Evolutionary conservation across 2,888 invertebrate species (phyloP).

Genomic region (Hirtodrosophila cameraria): DNA sequence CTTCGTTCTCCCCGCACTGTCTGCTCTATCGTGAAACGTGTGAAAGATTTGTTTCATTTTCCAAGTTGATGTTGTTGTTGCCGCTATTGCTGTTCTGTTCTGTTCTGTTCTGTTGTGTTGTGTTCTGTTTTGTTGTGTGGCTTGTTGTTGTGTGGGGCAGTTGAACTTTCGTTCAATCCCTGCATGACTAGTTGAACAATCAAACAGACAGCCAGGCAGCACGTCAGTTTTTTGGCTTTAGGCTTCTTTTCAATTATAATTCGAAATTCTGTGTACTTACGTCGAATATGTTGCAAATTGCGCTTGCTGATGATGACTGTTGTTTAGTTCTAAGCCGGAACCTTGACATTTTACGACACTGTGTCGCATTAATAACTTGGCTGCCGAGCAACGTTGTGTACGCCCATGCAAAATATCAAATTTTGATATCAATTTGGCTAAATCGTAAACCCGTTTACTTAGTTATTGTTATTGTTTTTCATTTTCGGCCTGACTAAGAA

Average conservation of each 20-base stretch:
- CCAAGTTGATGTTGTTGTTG: conserved; percentile 23
- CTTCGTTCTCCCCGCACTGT: not conserved
- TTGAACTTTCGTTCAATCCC: conserved; percentile 56
- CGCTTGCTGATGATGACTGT: conserved; percentile 11
- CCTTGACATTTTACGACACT: conserved; percentile 62
- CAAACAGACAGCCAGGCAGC: conserved; percentile 24
- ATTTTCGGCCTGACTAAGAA: conserved; percentile 20
- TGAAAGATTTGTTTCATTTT: conserved; percentile 72
- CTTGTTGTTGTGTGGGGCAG: conserved; percentile 39
- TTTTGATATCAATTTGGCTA: conserved; percentile 25
- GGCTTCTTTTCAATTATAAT: conserved; percentile 50
- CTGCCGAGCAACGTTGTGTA: conserved; percentile 25
- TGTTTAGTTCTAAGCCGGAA: conserved; percentile 8
- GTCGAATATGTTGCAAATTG: conserved; percentile 47
- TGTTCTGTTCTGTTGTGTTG: not conserved
- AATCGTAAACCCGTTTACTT: conserved; percentile 53
- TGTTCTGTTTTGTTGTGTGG: conserved; percentile 1
- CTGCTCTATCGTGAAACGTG: conserved; percentile 47
- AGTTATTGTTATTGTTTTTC: conserved; percentile 21
- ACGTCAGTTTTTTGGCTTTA: conserved; percentile 44
- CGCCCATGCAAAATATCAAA: conserved; percentile 45
- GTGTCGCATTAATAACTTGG: conserved; percentile 21
- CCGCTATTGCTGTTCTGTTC: conserved; percentile 6
- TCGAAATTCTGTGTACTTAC: conserved; percentile 37
- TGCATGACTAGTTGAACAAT: conserved; percentile 56